Evolutionary conservation across 2,888 invertebrate species (phyloP).

Genomic region (Seira musarum): DNA sequence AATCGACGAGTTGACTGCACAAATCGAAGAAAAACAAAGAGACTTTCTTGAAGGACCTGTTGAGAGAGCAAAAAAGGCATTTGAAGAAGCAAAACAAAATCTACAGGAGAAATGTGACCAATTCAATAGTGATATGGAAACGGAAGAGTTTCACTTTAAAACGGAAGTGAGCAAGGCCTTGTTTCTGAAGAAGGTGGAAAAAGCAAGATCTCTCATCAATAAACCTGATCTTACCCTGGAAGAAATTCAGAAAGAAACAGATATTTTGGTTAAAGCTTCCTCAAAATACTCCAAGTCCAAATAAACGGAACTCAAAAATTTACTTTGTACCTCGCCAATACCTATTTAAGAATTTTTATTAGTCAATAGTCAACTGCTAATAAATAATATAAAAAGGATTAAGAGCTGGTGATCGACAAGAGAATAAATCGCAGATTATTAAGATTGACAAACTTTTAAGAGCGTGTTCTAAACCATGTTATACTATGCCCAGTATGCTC

Average conservation of each 20-base stretch:
- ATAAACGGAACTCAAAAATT: too few relatives aligned
- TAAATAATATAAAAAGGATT: too few relatives aligned
- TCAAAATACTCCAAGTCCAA: neutral
- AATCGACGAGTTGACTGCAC: neutral
- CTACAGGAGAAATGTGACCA: neutral
- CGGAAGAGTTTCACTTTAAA: neutral
- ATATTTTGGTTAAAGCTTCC: neutral
- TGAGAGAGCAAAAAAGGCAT: neutral
- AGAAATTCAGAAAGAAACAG: neutral
- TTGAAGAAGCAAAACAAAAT: neutral
- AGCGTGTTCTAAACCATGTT: too few relatives aligned
- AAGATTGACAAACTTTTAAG: too few relatives aligned
- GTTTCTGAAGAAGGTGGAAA: neutral
- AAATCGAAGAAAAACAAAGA: neutral
- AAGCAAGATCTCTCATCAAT: neutral
- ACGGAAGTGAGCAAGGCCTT: neutral
- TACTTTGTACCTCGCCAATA: too few relatives aligned
- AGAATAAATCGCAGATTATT: too few relatives aligned
- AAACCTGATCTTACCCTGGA: neutral
- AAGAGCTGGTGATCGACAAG: too few relatives aligned
- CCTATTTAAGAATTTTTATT: too few relatives aligned
- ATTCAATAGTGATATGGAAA: neutral
- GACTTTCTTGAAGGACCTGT: neutral
- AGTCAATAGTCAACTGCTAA: too few relatives aligned
- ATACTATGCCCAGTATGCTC: too few relatives aligned